Percentiles rank a stretch among this genome's conserved stretches.
Conservation (phyloP, 2,797 vertebrate species). For the Chiloscyllium punctatum region DNA sequence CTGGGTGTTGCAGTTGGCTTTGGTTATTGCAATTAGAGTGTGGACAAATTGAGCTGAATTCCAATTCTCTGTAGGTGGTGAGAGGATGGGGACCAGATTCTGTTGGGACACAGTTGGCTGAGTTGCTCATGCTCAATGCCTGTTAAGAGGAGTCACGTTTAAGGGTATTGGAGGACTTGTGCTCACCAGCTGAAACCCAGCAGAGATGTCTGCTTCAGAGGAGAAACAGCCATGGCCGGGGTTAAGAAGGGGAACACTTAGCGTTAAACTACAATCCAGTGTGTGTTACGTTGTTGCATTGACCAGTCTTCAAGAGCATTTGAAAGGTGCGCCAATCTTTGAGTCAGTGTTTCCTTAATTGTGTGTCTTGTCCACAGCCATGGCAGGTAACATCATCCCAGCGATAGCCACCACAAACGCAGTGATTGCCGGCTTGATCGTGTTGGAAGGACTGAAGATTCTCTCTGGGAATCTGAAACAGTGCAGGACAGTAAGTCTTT, state of each 20-base stretch:
- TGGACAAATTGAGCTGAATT: neutral
- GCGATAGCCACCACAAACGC: conserved; percentile 98
- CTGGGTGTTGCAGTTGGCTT: too few species aligned
- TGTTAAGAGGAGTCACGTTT: neutral
- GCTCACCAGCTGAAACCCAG: neutral
- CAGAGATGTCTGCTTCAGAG: neutral
- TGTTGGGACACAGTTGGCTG: neutral
- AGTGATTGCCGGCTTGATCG: conserved; percentile 95
- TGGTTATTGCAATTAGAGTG: neutral
- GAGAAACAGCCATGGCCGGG: neutral
- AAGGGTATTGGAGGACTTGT: neutral
- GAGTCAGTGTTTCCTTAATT: neutral
- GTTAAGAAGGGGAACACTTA: neutral
- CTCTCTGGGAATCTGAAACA: conserved; percentile 83
- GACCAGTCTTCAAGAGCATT: neutral
- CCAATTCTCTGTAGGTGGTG: neutral
- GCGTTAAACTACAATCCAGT: neutral
- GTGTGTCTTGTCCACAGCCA: conserved; percentile 61
- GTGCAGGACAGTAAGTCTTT: conserved; percentile 78
- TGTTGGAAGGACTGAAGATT: conserved; percentile 88
- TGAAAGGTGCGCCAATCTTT: neutral
- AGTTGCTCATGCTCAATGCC: neutral
- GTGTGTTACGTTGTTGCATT: neutral
- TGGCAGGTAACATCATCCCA: conserved; percentile 98
- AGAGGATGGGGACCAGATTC: neutral